A percentile compares a stretch with the other conserved stretches of the same genome.
Conservation (phyloP, 2,888 invertebrate species). For the Digitonthophagus gazella region DNA sequence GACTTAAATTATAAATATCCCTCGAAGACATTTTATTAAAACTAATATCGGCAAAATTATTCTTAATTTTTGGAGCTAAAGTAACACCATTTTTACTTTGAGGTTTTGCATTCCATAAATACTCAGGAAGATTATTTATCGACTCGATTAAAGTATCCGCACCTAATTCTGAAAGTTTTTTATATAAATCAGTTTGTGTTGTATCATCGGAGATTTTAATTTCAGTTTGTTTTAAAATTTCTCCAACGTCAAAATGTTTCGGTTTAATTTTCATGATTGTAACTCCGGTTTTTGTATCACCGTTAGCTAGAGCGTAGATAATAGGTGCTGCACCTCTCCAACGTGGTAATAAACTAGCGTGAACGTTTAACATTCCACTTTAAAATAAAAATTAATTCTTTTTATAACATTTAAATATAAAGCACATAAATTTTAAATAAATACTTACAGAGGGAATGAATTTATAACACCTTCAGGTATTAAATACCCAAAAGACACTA, state of each 20-base stretch:
- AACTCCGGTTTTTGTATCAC: conserved; percentile 78
- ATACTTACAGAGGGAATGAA: conserved; percentile 77
- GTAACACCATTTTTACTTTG: conserved; percentile 64
- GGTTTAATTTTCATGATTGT: conserved; percentile 86
- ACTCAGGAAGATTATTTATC: conserved; percentile 59
- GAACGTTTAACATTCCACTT: conserved; percentile 91
- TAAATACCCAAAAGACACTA: conserved; percentile 91
- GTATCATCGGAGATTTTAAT: conserved; percentile 58
- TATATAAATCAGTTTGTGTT: conserved; percentile 64
- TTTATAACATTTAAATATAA: conserved; percentile 20
- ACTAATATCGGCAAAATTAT: conserved; percentile 60
- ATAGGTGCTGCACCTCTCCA: conserved; percentile 95
- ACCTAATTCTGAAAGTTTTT: conserved; percentile 65
- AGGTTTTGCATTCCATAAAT: conserved; percentile 57
- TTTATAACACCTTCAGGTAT: conserved; percentile 75
- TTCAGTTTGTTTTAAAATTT: conserved; percentile 61
- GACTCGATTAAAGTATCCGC: conserved; percentile 65
- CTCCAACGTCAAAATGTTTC: conserved; percentile 78
- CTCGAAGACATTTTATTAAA: conserved; percentile 66
- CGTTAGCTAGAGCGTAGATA: conserved; percentile 78
- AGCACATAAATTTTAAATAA: conserved; percentile 17
- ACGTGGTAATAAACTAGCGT: conserved; percentile 85
- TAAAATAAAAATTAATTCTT: conserved; percentile 36
- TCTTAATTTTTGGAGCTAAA: conserved; percentile 73
- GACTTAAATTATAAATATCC: conserved; percentile 67